Conservation (phyloP, 2,113 vertebrate species). For the Amblyornis subalaris region DNA sequence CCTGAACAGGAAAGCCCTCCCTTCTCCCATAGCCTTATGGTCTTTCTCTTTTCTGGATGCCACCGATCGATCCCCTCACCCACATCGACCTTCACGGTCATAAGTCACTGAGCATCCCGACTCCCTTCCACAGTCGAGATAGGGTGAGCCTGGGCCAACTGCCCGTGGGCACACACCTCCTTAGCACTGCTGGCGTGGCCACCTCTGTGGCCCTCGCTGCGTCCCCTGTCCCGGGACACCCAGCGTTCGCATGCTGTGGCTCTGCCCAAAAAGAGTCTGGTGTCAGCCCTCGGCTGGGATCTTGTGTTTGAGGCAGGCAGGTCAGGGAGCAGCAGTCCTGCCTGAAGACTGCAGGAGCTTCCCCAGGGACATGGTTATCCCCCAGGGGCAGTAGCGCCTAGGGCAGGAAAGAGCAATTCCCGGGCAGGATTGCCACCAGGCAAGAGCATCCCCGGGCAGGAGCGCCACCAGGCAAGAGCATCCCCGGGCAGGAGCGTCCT, state of each 20-base stretch:
- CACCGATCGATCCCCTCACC: accelerated
- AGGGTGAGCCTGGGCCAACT: neutral
- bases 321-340: neutral
- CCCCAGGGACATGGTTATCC: neutral
- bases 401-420: neutral
- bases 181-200: neutral
- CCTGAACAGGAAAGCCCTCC: neutral
- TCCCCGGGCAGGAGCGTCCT: neutral
- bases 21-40: neutral
- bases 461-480: no score
- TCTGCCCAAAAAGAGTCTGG: neutral
- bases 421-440: neutral
- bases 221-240: neutral
- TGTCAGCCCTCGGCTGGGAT: neutral
- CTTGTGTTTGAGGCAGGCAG: neutral
- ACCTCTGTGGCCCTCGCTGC: accelerated
- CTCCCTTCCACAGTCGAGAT: neutral
- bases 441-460: neutral
- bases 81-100: neutral
- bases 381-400: neutral
- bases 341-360: neutral
- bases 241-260: accelerated
- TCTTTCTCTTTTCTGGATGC: neutral
- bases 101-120: neutral
- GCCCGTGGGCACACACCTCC: neutral